phyloP scores from a whole-genome alignment of 2,797 vertebrate genomes.

The Tangara arthus region DNA sequence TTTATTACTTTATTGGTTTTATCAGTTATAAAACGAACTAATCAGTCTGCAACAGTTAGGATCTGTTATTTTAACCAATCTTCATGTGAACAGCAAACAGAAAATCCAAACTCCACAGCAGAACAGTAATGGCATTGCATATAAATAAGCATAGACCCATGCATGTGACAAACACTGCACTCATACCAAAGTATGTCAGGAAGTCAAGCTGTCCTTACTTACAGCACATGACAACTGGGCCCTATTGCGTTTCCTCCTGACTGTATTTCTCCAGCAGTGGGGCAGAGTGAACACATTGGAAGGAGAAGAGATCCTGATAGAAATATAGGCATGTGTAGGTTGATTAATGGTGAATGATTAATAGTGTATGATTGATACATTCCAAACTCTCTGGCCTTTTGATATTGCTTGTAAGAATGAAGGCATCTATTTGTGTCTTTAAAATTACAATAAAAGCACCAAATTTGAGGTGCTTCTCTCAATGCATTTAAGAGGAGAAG shows the following conservation, averaged over 20 bases:
- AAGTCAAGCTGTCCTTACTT: not conserved
- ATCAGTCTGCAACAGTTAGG: not conserved
- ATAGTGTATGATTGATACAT: not conserved
- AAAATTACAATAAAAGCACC: slow-evolving; percentile 56
- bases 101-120: not conserved
- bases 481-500: slow-evolving; percentile 38
- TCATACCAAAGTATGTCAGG: not conserved
- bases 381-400: slow-evolving; percentile 53
- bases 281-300: not conserved
- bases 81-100: not conserved
- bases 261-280: not conserved
- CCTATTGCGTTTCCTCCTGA: not conserved
- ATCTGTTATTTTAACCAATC: not conserved
- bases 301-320: not conserved
- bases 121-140: not conserved
- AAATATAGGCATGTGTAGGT: not conserved
- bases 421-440: slow-evolving; percentile 52
- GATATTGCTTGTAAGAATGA: slow-evolving; percentile 43
- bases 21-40: not conserved
- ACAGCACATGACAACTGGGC: not conserved
- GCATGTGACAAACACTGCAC: not conserved
- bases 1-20: slow-evolving; percentile 4
- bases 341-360: slow-evolving; percentile 34
- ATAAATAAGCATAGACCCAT: not conserved
- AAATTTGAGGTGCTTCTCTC: slow-evolving; percentile 51